These are phyloP conservation scores for Catostomus latipinnis DNA, from an alignment of 2,797 vertebrate genomes.

Conservation along the genomic window DNA sequence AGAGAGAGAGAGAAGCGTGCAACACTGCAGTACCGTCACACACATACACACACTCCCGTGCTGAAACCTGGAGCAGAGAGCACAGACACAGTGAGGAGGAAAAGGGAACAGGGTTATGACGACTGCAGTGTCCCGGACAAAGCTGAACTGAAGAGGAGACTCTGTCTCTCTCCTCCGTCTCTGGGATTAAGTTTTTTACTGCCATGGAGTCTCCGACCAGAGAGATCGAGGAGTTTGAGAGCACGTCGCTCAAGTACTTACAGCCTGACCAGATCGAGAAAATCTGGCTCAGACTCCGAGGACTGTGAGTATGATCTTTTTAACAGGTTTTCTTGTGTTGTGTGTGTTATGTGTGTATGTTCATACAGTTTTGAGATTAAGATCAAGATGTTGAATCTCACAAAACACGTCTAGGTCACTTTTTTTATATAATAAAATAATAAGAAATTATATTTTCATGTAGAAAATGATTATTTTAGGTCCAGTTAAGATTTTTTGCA, in stretches of 20 bases:
- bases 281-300: slow-evolving; percentile 97
- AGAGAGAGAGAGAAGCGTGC: neutral
- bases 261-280: slow-evolving; percentile 98
- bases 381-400: slow-evolving; percentile 2
- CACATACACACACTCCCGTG: slow-evolving; percentile 50
- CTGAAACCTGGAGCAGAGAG: neutral
- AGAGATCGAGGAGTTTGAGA: slow-evolving; percentile 99
- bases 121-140: slow-evolving; percentile 25
- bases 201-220: slow-evolving; percentile 97
- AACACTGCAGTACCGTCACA: slow-evolving; percentile 59
- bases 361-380: slow-evolving; percentile 33
- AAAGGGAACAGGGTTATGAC: slow-evolving; percentile 52
- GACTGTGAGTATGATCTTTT: slow-evolving; percentile 88
- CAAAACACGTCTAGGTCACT: neutral
- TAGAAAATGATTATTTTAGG: neutral
- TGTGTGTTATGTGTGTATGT: slow-evolving; percentile 35
- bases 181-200: slow-evolving; percentile 69
- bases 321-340: slow-evolving; percentile 61
- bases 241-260: slow-evolving; percentile 94
- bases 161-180: slow-evolving; percentile 7
- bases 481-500: neutral
- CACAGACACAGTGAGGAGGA: slow-evolving; percentile 15
- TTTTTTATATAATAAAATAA: neutral
- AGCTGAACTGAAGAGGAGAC: slow-evolving; percentile 50
- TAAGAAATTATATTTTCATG: neutral